phyloP scores from a whole-genome alignment of 2,797 vertebrate genomes.

The Argyrosomus regius region DNA sequence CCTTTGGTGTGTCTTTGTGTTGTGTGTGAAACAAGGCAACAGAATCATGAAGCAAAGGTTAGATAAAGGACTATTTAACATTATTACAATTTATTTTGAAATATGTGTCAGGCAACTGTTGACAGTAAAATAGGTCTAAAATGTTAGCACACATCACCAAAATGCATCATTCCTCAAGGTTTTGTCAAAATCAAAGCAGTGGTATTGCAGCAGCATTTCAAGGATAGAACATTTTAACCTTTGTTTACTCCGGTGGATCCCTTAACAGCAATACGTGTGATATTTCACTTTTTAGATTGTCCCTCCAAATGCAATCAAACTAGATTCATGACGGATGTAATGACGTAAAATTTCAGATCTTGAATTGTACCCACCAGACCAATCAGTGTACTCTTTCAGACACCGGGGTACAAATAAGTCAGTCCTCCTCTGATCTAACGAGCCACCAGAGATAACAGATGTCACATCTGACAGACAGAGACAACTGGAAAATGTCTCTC shows the following conservation, averaged over 20 bases:
- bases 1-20: conserved; percentile 63
- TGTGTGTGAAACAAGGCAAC: conserved; percentile 35
- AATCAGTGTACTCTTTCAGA: background rate
- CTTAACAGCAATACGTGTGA: background rate
- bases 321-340: no score
- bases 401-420: background rate
- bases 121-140: background rate
- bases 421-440: conserved; percentile 15
- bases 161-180: background rate
- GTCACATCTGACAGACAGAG: background rate
- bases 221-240: background rate
- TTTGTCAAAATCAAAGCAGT: conserved; percentile 3
- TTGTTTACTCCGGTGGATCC: conserved; percentile 1
- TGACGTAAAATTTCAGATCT: background rate
- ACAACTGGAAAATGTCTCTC: background rate
- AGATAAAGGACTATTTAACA: conserved; percentile 48
- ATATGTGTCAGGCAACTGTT: background rate
- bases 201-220: background rate
- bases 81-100: conserved; percentile 1
- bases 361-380: background rate
- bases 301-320: background rate
- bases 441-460: conserved; percentile 18
- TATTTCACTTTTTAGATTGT: background rate
- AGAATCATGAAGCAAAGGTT: conserved; percentile 38
- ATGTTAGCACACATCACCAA: background rate